Conservation (phyloP, 2,113 vertebrate species). For the Paracyprichromis sp. region DNA sequence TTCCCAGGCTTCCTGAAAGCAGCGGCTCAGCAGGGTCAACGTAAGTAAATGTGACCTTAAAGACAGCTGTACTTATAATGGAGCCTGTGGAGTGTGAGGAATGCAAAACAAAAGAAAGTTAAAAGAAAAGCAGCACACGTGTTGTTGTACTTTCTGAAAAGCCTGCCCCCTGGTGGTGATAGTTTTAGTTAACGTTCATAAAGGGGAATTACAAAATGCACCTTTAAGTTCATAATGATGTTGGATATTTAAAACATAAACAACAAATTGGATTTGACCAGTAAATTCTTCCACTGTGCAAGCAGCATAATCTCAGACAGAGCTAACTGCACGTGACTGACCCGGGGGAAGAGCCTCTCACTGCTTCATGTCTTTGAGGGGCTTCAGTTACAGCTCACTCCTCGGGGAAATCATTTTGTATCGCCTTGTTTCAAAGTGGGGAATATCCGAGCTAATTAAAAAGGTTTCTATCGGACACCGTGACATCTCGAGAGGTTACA, state of each 20-base stretch:
- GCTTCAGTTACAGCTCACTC: background rate
- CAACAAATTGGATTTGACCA: background rate
- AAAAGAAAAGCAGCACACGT: background rate
- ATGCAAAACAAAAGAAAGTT: background rate
- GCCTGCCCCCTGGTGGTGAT: background rate
- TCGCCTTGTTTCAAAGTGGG: background rate
- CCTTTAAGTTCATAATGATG: background rate
- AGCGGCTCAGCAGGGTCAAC: background rate
- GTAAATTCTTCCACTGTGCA: background rate
- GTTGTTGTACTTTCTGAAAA: background rate
- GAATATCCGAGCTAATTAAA: background rate
- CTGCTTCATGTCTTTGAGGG: background rate
- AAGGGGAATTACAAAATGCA: background rate
- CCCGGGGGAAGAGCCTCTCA: background rate
- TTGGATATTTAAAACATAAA: background rate
- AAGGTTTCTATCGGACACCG: background rate
- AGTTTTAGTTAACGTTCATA: background rate
- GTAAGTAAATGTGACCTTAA: background rate
- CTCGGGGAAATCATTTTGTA: background rate
- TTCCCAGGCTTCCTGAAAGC: background rate
- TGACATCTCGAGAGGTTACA: constrained; percentile 5
- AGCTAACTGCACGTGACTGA: background rate
- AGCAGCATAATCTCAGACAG: background rate
- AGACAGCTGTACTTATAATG: accelerated
- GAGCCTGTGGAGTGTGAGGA: background rate